Base-by-base conservation (phyloP, 2,113 vertebrate genomes). In the Micronisus gabar region DNA sequence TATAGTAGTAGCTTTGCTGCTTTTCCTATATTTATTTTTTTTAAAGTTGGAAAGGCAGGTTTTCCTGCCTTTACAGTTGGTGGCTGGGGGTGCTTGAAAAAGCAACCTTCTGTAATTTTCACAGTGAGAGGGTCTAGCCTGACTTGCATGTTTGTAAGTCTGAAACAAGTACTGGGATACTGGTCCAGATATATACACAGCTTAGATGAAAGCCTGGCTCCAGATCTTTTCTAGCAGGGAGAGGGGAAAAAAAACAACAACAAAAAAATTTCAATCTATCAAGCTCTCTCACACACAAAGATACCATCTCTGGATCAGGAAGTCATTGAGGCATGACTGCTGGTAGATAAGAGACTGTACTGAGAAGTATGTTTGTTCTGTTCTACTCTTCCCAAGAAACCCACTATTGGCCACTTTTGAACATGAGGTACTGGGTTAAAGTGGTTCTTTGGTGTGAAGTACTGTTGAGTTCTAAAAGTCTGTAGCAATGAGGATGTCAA, bases 181-280 rank as follows among this genome's bases (percentile, higher is more conserved):
- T 32, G 50, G 19, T 79, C 55, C 67, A 36, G 10, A 26, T 3
- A 8, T 0, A 43, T 1, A 32, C 0, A 23, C 10, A 58, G 45
- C 30, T 76, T 5, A 38, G 41, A 48, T 25, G 11, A 53, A 68
- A 14, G 16, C 20, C 52, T 63, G 26, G 34, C 26, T 40, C 30
- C 56, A 48, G 38, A 48, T 3, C 34, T 55, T 6, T 61, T 8
- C 25, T 56, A 25, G 20, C 32, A 41, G 21, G 12, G 6, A 7
- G 41, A 20, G 10, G 11, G 10, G 10, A 7, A 23, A 38, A 43
- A 29, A 40, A 18, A 47, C 11, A 23, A 48, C 48, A 50, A 22
- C 21, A 47, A 5, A 13, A 29, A 50, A 29, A 53, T 53, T 53
- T 53, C 52, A 53, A 53, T 29, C 43, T 21, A 12, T 11, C 40